Conservation (phyloP, 2,113 vertebrate species). For the Calyptomena viridis region DNA sequence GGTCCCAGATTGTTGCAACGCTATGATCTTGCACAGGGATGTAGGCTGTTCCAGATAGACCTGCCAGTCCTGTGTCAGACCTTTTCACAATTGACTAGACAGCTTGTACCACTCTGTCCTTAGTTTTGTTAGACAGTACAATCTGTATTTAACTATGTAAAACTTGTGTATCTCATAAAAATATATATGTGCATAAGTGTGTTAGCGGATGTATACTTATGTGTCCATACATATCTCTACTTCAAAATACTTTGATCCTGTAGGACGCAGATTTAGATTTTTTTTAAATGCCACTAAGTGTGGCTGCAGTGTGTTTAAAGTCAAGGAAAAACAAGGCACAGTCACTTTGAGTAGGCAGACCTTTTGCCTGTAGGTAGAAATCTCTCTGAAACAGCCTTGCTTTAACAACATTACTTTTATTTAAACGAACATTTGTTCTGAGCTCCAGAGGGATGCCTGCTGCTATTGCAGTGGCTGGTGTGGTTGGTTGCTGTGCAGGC, state of each 20-base stretch:
- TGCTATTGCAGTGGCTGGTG: background rate
- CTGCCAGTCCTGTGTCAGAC: background rate
- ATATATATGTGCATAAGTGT: background rate
- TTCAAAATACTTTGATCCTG: background rate
- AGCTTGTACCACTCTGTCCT: background rate
- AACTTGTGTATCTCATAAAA: background rate
- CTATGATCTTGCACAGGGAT: background rate
- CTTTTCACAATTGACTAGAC: background rate
- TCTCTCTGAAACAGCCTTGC: background rate
- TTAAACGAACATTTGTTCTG: background rate
- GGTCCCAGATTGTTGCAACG: background rate
- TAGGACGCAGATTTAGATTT: background rate
- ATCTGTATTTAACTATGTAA: background rate
- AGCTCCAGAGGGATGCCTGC: background rate
- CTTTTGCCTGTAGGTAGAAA: background rate
- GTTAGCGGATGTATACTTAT: background rate
- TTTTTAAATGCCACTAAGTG: background rate
- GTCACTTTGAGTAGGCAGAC: background rate
- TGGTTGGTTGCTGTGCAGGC: slow-evolving; percentile 26
- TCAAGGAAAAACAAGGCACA: background rate
- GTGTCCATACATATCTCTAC: background rate
- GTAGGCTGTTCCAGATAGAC: background rate
- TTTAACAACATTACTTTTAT: background rate
- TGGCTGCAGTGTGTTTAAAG: background rate
- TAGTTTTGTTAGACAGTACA: background rate